phyloP scores from a whole-genome alignment of 2,888 invertebrate species.

The Punctoribates punctum region DNA sequence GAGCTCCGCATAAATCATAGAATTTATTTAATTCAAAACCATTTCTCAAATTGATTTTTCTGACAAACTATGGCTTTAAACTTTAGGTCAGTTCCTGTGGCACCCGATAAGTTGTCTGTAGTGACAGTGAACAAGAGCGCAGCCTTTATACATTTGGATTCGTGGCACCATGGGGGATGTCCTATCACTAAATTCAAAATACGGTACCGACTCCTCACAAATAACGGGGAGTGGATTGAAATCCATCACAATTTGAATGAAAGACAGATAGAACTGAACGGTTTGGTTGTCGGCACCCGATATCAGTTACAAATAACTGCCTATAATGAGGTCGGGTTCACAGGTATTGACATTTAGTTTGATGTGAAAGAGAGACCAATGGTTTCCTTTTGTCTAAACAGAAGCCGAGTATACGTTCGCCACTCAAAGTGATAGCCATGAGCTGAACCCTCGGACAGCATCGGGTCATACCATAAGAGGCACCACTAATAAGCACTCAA shows the following conservation, averaged over 20 bases:
- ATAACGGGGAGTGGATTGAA: conserved; percentile 43
- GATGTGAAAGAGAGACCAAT: not conserved
- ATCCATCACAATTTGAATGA: conserved; percentile 45
- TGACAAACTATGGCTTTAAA: not conserved
- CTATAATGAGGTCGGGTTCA: conserved; percentile 54
- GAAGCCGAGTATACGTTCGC: conserved; percentile 34
- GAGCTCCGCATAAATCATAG: not conserved
- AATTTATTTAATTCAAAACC: not conserved
- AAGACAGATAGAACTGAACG: conserved; percentile 48
- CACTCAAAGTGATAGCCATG: conserved; percentile 9
- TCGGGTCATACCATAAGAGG: conserved; percentile 31
- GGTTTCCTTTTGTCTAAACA: not conserved
- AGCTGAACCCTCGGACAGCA: conserved; percentile 20
- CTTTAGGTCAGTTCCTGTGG: conserved; percentile 51
- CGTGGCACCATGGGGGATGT: conserved; percentile 54
- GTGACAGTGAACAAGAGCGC: conserved; percentile 52
- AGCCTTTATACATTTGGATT: conserved; percentile 52
- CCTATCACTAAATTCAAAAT: conserved; percentile 52
- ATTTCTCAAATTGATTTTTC: not conserved
- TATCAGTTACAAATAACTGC: conserved; percentile 55
- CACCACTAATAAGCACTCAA: not conserved
- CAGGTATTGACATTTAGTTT: conserved; percentile 48
- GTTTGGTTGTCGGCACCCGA: conserved; percentile 54
- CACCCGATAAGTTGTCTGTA: conserved; percentile 51
- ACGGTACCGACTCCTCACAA: conserved; percentile 42